Evolutionary conservation across 2,113 vertebrate species (phyloP).

Genomic region (Dolichallabes microphthalmus): DNA sequence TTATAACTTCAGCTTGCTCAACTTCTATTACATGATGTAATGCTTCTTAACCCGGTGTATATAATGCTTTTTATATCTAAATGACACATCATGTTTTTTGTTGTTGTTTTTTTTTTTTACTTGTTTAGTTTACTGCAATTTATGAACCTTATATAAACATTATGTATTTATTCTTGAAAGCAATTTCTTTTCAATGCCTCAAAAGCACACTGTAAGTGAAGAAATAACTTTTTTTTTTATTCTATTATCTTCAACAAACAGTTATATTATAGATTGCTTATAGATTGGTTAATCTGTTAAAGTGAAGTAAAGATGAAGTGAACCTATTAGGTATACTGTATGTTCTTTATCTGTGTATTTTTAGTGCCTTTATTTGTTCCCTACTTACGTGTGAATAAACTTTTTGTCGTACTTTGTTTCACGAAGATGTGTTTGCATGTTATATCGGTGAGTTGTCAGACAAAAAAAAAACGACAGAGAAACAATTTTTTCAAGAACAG

Average conservation of each 20-base stretch:
- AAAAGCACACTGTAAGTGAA: neutral
- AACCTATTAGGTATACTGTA: neutral
- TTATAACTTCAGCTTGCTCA: neutral
- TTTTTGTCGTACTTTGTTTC: neutral
- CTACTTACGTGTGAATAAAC: neutral
- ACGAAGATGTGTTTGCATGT: neutral
- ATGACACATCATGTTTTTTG: neutral
- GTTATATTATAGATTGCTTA: neutral
- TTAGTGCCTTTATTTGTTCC: neutral
- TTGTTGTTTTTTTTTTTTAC: neutral
- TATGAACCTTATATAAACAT: neutral
- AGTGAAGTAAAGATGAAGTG: neutral
- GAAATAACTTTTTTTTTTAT: neutral
- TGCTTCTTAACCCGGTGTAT: conserved; percentile 2
- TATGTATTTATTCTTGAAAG: conserved; percentile 10
- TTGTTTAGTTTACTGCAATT: conserved; percentile 12
- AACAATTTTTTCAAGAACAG: no score
- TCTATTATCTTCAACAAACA: neutral
- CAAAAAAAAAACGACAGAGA: no score
- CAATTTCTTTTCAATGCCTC: neutral
- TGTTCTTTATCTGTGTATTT: neutral
- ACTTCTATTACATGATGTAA: neutral
- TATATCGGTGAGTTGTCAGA: neutral
- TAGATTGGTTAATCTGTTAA: neutral
- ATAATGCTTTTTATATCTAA: neutral